Base-by-base conservation (phyloP, 2,113 vertebrate genomes). In the Microcebus murinus region DNA sequence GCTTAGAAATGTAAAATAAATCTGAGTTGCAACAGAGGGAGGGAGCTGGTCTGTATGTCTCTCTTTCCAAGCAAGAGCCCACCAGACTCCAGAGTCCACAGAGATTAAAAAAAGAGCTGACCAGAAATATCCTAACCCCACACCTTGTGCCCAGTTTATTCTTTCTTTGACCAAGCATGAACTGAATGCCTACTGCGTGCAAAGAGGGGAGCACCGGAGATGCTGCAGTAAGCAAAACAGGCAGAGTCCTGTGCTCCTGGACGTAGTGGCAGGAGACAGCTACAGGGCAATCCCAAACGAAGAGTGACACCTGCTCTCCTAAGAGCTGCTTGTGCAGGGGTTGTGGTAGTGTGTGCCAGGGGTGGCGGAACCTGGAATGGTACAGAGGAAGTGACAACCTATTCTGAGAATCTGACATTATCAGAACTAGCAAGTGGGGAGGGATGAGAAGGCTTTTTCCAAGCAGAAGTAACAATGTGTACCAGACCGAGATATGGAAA, bases 1-100 rank as follows among this genome's bases (percentile, higher is more conserved):
- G 13, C n/a, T 97, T 79, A 79, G 67, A 97, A 87, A 94, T 8
- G 1, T 87, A 52, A 85, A 90, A 59, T 29, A 89, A 86, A 59
- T 52, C 20, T 6, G 31, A 77, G 27, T 81, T 27, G 13, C 27
- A 71, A 48, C 29, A 39, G 25, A 7, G 34, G 17, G 20, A 84
- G 14, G 36, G 82, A 31, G 17, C 25, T 63, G 1, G 3, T 36
- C 50, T 93, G 1, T 57, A 25, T 50, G 29, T 29, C 74, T 93
- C 63, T 55, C 14, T 93, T 23, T 70, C 68, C 12, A 74, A 79
- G 20, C 63, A 93, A 83, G 74, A 92, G n/a, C 31, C 52, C n/a
- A 10, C 50, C 21, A 61, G 36, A 74, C n/a, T 74, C 31, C 45
- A 91, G 70, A 82, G 82, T 79, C 31, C 50, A 68, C 57, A 68